Conservation (phyloP, 2,113 vertebrate genomes). For the Uropsilus gracilis region DNA sequence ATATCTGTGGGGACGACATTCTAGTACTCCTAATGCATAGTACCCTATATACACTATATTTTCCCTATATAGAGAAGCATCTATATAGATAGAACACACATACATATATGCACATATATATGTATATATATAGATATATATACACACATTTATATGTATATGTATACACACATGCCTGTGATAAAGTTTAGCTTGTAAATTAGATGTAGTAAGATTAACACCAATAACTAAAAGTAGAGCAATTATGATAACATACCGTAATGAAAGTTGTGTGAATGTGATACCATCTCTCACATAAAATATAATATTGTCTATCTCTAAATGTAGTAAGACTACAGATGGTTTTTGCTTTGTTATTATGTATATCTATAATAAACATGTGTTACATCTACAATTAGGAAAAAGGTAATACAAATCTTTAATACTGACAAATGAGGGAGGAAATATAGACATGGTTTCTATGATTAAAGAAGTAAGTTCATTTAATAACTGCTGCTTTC, state of each 20-base stretch:
- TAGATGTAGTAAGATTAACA: not conserved
- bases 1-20: not conserved
- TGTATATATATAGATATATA: too few species aligned
- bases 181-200: not conserved
- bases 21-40: too few species aligned
- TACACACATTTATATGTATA: too few species aligned
- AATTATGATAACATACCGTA: not conserved
- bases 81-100: too few species aligned
- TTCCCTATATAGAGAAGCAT: too few species aligned
- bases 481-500: constrained; percentile 22
- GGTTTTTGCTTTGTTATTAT: not conserved
- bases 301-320: not conserved
- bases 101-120: too few species aligned
- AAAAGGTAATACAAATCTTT: constrained; percentile 24
- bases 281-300: not conserved
- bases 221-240: not conserved
- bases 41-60: too few species aligned
- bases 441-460: constrained; percentile 37
- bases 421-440: not conserved
- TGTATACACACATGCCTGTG: not conserved
- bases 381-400: constrained; percentile 43
- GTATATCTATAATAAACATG: not conserved
- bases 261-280: not conserved
- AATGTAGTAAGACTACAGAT: constrained; percentile 24
- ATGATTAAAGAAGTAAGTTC: constrained; percentile 34